Evolutionary conservation across 2,888 invertebrate genomes (phyloP).

Genomic region (Marasmarcha lunaedactyla): DNA sequence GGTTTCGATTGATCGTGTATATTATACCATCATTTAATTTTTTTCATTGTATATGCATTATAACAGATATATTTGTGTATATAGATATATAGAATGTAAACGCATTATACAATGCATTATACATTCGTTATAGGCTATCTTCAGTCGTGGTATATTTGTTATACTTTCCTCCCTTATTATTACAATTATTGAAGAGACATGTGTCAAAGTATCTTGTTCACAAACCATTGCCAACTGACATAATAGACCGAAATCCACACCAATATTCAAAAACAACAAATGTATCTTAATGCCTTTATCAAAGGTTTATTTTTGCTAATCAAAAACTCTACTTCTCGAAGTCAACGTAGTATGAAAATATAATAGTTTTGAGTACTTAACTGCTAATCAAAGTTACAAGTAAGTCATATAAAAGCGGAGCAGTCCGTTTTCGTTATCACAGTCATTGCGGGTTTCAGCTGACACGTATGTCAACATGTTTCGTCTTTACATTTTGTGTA

Average conservation of each 20-base stretch:
- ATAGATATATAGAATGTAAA: too few species aligned
- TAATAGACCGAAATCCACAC: not conserved
- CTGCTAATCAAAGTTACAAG: constrained; percentile 42
- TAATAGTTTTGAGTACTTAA: constrained; percentile 49
- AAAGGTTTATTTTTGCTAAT: too few species aligned
- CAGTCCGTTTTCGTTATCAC: constrained; percentile 52
- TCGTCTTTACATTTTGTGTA: constrained; percentile 27
- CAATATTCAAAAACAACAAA: constrained; percentile 16
- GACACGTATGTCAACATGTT: constrained; percentile 26
- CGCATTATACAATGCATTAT: too few species aligned
- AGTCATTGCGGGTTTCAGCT: constrained; percentile 32
- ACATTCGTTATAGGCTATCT: too few species aligned
- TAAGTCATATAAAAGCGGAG: constrained; percentile 61
- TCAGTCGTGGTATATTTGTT: too few species aligned
- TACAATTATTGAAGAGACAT: too few species aligned
- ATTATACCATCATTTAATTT: too few species aligned
- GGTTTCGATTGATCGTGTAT: too few species aligned
- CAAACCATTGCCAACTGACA: not conserved
- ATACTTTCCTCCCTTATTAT: too few species aligned
- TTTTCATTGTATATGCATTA: too few species aligned
- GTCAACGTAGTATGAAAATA: constrained; percentile 65
- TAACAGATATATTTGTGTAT: too few species aligned
- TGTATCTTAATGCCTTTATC: constrained; percentile 16
- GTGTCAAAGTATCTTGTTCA: too few species aligned
- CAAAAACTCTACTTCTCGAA: constrained; percentile 54